Conservation (phyloP, 1,140 invertebrate species). For the Meloidogyne floridensis region DNA sequence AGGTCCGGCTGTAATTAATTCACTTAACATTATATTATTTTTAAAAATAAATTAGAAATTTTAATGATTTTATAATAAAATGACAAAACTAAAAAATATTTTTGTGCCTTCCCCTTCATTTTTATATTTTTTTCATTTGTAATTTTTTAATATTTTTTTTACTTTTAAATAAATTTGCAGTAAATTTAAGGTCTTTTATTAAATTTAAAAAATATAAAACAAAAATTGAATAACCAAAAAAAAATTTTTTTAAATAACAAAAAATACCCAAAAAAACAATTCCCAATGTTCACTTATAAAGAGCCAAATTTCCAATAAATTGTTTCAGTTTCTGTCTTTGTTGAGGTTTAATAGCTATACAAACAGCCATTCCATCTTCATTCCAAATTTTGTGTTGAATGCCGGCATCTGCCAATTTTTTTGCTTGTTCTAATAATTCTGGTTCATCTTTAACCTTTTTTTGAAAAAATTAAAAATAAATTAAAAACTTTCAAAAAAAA, state of each 20-base stretch:
- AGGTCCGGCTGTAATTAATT: too few relatives aligned
- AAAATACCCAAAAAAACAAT: not conserved
- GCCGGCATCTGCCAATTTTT: conserved; percentile 74
- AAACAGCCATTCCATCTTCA: conserved; percentile 93
- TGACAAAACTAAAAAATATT: not conserved
- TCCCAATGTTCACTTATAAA: conserved; percentile 40
- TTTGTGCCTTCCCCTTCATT: not conserved
- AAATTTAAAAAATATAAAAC: not conserved
- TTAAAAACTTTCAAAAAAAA: conserved; percentile 31
- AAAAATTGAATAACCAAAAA: not conserved
- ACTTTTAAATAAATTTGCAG: not conserved
- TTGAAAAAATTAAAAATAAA: conserved; percentile 14
- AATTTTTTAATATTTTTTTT: not conserved
- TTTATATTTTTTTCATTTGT: not conserved
- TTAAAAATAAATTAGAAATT: not conserved
- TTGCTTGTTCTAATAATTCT: conserved; percentile 73
- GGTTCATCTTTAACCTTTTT: conserved; percentile 77
- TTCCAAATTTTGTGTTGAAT: conserved; percentile 92
- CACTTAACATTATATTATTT: too few relatives aligned
- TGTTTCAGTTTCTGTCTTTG: conserved; percentile 72
- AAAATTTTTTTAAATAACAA: not conserved
- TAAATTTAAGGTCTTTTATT: too few relatives aligned
- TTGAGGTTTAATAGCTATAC: conserved; percentile 88
- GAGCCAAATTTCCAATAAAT: conserved; percentile 49
- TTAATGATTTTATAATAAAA: not conserved